These are phyloP conservation scores for Phyto melanocephala DNA, from an alignment of 2,888 invertebrate species.

Conservation along the genomic window DNA sequence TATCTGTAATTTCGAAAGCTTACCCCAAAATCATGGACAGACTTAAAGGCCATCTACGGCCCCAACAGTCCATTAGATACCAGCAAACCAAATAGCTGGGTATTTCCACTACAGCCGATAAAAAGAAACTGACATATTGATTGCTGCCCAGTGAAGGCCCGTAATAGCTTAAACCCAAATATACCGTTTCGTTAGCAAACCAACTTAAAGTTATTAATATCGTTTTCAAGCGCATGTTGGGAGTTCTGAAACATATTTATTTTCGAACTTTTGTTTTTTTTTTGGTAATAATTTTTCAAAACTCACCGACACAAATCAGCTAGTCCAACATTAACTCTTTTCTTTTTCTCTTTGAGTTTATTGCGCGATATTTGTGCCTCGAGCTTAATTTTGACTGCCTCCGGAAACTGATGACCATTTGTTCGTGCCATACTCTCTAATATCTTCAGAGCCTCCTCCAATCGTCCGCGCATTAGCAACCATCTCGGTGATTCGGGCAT, in stretches of 20 bases:
- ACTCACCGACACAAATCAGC: slow-evolving; percentile 76
- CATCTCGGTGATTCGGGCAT: slow-evolving; percentile 95
- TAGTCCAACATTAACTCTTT: slow-evolving; percentile 78
- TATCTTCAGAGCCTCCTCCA: slow-evolving; percentile 89
- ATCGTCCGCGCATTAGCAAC: slow-evolving; percentile 89
- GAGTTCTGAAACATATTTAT: slow-evolving; percentile 81
- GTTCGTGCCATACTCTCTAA: slow-evolving; percentile 87
- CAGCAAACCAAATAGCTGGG: slow-evolving; percentile 93
- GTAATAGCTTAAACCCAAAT: slow-evolving; percentile 94
- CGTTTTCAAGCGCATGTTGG: slow-evolving; percentile 93
- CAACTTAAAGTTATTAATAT: slow-evolving; percentile 91
- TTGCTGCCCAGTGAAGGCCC: slow-evolving; percentile 92
- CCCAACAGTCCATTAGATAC: slow-evolving; percentile 93
- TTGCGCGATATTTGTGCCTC: slow-evolving; percentile 86
- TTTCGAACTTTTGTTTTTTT: neutral
- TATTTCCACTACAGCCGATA: slow-evolving; percentile 92
- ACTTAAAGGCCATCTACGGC: slow-evolving; percentile 92
- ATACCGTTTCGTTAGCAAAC: slow-evolving; percentile 96
- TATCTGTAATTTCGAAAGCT: slow-evolving; percentile 47
- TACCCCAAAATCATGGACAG: slow-evolving; percentile 92
- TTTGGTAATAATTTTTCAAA: neutral
- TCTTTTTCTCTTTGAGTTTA: slow-evolving; percentile 81
- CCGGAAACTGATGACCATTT: slow-evolving; percentile 88
- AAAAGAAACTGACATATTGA: slow-evolving; percentile 92
- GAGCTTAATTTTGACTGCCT: slow-evolving; percentile 85